These are phyloP conservation scores for Lysandra coridon DNA, from an alignment of 2,888 invertebrate species.

Conservation along the genomic window DNA sequence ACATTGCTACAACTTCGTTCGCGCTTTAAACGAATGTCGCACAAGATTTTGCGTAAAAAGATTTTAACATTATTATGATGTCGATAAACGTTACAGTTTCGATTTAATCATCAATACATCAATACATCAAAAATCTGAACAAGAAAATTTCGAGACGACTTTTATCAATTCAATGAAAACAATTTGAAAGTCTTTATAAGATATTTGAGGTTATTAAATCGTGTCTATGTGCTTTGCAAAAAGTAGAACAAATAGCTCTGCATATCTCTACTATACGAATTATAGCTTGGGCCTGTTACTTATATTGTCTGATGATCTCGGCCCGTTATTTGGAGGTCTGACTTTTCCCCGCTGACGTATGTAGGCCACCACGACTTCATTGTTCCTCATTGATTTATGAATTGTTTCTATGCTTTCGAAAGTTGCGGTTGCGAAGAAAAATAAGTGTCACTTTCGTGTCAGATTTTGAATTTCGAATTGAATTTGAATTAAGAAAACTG, in stretches of 20 bases:
- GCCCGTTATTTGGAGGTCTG: constrained; percentile 57
- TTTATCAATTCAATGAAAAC: neutral
- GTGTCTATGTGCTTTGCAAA: neutral
- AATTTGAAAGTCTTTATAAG: neutral
- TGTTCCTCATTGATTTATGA: constrained; percentile 58
- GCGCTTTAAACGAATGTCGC: neutral
- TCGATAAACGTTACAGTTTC: neutral
- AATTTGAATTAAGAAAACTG: neutral
- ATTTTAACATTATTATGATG: neutral
- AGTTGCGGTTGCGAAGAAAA: constrained; percentile 7
- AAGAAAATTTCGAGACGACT: too few relatives aligned
- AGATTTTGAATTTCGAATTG: neutral
- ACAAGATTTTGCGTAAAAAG: neutral
- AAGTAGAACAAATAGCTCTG: constrained; percentile 7
- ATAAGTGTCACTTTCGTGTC: neutral
- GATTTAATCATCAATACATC: neutral
- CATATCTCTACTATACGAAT: neutral
- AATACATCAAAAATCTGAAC: neutral
- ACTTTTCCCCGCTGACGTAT: constrained; percentile 55
- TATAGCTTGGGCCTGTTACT: neutral
- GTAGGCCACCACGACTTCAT: constrained; percentile 66
- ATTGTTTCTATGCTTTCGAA: constrained; percentile 38
- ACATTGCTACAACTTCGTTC: neutral
- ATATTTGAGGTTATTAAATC: neutral
- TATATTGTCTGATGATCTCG: constrained; percentile 38